Conservation (phyloP, 92 coral and sea anemone species). For the Hydrozoanthus gracilis region DNA sequence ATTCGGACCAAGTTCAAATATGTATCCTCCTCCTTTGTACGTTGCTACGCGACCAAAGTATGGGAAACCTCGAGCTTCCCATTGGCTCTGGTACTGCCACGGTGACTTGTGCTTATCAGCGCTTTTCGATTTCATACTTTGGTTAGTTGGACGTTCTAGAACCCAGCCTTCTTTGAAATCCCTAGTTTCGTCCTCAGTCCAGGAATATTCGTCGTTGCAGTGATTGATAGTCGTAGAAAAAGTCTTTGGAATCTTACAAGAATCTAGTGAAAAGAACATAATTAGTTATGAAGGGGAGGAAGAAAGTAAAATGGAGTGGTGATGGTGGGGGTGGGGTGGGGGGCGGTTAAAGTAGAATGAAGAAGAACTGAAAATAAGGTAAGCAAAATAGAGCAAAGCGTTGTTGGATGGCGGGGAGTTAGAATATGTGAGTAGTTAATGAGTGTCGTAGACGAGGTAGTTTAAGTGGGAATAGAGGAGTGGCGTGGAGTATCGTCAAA, state of each 20-base stretch:
- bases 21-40: constrained; percentile 88
- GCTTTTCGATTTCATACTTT: constrained; percentile 8
- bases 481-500: no score
- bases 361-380: no score
- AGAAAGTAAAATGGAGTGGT: no score
- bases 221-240: constrained; percentile 62
- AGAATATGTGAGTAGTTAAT: no score
- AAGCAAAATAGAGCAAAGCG: no score
- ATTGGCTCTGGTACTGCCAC: constrained; percentile 55
- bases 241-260: constrained; percentile 69
- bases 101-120: constrained; percentile 8
- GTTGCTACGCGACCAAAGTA: constrained; percentile 88
- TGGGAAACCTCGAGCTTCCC: constrained; percentile 85
- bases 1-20: constrained; percentile 76
- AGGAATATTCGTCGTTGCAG: constrained; percentile 84
- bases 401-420: no score
- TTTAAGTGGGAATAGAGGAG: no score
- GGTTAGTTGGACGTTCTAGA: constrained; percentile 27
- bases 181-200: constrained; percentile 81
- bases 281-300: background rate
- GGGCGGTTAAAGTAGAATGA: no score
- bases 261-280: constrained; percentile 54
- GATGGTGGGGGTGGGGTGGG: no score
- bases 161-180: constrained; percentile 69
- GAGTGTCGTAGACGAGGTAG: no score